Conservation (phyloP, 2,888 invertebrate species). For the Drosophila prostipennis region DNA sequence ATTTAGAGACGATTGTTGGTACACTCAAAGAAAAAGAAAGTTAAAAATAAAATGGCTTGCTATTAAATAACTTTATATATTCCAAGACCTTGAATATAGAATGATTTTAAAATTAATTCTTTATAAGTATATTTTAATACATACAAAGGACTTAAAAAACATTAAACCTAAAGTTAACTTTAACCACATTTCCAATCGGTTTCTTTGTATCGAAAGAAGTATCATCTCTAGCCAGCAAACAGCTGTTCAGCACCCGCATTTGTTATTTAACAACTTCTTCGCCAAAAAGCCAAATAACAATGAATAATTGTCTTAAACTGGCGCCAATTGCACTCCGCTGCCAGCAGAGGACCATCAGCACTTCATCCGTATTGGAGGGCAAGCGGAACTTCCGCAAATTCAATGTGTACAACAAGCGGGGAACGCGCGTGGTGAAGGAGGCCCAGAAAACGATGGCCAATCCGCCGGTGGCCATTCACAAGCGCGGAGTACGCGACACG, state of each 20-base stretch:
- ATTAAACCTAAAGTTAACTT: too few species aligned
- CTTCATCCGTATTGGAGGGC: conserved; percentile 86
- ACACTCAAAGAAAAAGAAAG: not conserved
- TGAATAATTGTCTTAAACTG: conserved; percentile 70
- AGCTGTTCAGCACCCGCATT: conserved; percentile 46
- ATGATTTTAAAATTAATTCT: not conserved
- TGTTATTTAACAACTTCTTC: conserved; percentile 65
- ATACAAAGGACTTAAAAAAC: too few species aligned
- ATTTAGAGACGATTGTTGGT: not conserved
- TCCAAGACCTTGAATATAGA: not conserved
- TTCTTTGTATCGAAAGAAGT: conserved; percentile 3
- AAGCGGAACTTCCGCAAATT: conserved; percentile 94
- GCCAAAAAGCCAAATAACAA: conserved; percentile 38
- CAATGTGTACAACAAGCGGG: conserved; percentile 90
- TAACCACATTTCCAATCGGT: not conserved
- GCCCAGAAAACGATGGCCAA: conserved; percentile 83
- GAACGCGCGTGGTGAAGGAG: conserved; percentile 88
- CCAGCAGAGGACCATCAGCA: conserved; percentile 84
- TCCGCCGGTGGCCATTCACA: conserved; percentile 88
- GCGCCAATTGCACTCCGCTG: conserved; percentile 54
- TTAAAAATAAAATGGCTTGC: not conserved
- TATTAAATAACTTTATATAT: not conserved
- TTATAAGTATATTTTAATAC: too few species aligned
- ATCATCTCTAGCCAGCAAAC: conserved; percentile 10
- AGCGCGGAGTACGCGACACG: conserved; percentile 88